Conservation (phyloP, 2,113 vertebrate genomes). For the Mystacornis crossleyi region DNA sequence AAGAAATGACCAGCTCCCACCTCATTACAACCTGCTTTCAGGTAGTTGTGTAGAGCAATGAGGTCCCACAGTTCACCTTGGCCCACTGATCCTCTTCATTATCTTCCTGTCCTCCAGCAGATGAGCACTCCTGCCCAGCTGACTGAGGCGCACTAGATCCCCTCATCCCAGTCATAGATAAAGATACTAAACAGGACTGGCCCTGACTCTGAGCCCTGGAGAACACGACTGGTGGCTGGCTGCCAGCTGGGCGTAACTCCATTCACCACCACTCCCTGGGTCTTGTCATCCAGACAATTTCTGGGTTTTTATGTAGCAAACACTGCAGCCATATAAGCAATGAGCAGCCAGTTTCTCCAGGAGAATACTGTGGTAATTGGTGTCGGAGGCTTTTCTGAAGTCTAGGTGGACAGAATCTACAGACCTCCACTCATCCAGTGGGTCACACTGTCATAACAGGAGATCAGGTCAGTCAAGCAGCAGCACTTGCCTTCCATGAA, state of each 20-base stretch:
- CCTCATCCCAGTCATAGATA: accelerated
- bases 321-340: background rate
- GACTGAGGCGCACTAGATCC: no score
- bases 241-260: background rate
- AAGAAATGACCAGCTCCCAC: accelerated
- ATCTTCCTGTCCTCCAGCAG: background rate
- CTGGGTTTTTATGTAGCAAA: background rate
- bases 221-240: background rate
- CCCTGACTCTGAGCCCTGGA: background rate
- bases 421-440: background rate
- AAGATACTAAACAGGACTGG: background rate
- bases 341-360: background rate
- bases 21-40: background rate
- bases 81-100: background rate
- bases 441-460: background rate
- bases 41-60: background rate
- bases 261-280: background rate
- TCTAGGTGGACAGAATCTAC: accelerated
- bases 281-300: accelerated
- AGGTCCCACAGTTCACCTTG: background rate
- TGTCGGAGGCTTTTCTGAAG: background rate
- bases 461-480: background rate
- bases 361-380: no score
- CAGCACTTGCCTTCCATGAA: background rate
- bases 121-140: background rate